phyloP scores from a whole-genome alignment of 1,140 invertebrate genomes.

The Drosophila sp. region DNA sequence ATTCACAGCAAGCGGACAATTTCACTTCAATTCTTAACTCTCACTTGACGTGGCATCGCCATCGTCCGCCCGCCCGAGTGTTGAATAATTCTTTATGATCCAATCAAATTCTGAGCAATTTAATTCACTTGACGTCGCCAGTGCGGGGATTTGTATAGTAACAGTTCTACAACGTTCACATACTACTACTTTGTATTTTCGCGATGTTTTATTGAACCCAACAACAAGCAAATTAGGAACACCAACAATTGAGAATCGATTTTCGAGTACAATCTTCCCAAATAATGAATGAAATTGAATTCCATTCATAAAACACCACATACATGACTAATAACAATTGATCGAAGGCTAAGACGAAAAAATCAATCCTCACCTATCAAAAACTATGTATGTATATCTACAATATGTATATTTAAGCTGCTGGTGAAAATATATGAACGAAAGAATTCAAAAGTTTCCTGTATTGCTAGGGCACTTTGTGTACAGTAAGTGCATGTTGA shows the following conservation, averaged over 20 bases:
- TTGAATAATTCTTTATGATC: conserved; percentile 81
- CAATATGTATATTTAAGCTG: no score
- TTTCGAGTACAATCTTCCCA: neutral
- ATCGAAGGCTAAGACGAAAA: neutral
- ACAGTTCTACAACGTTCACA: conserved; percentile 39
- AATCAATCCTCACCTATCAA: neutral
- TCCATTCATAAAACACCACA: conserved; percentile 1
- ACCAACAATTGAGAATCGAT: neutral
- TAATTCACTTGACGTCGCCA: conserved; percentile 73
- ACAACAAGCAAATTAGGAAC: conserved; percentile 13
- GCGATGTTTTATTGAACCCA: conserved; percentile 74
- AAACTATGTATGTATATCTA: no score
- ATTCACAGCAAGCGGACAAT: conserved; percentile 30
- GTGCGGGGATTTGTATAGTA: conserved; percentile 44
- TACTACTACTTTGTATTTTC: conserved; percentile 18
- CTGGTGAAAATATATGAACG: no score
- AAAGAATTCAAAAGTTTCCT: no score
- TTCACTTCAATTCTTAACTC: conserved; percentile 38
- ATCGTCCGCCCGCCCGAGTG: conserved; percentile 42
- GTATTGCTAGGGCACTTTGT: no score
- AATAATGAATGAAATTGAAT: conserved; percentile 23
- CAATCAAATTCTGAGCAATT: conserved; percentile 77
- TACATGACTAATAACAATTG: neutral
- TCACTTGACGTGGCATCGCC: conserved; percentile 56
- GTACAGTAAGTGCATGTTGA: no score